Percentiles rank a stretch among this genome's conserved stretches.
These are phyloP conservation scores for Drosophila sp. DNA, from an alignment of 1,140 invertebrate species.

Conservation along the genomic window DNA sequence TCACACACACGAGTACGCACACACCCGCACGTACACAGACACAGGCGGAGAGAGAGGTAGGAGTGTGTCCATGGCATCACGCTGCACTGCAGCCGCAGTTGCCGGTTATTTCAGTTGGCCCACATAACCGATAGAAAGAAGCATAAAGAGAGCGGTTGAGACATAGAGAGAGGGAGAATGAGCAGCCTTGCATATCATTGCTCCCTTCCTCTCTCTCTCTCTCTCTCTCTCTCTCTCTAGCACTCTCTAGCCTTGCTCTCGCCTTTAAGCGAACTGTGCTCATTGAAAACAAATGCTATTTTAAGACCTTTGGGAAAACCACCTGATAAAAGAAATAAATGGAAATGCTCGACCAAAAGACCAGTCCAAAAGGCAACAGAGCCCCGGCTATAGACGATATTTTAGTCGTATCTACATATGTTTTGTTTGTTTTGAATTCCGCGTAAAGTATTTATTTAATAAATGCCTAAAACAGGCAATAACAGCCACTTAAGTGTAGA, in stretches of 20 bases:
- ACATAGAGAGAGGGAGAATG: conserved; percentile 11
- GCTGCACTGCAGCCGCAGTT: conserved; percentile 49
- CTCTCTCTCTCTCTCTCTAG: not conserved
- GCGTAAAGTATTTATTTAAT: conserved; percentile 47
- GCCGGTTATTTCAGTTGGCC: conserved; percentile 73
- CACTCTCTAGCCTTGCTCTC: no score
- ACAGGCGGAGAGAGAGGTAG: conserved; percentile 3
- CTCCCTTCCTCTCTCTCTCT: not conserved
- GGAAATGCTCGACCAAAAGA: conserved; percentile 49
- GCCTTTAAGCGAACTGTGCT: conserved; percentile 26
- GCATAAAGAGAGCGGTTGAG: no score
- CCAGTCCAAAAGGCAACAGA: conserved; percentile 11
- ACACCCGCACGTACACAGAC: conserved; percentile 5
- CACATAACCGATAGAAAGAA: conserved; percentile 51
- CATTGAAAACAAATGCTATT: conserved; percentile 76
- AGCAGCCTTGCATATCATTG: conserved; percentile 14
- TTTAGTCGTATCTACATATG: not conserved
- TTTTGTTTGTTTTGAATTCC: conserved; percentile 56
- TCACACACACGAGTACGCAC: conserved; percentile 29
- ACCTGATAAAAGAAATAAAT: conserved; percentile 71
- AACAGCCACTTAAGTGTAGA: conserved; percentile 8
- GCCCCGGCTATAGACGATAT: conserved; percentile 1
- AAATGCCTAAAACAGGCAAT: conserved; percentile 38
- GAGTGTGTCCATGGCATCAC: conserved; percentile 23
- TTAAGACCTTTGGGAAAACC: conserved; percentile 79